phyloP scores from a whole-genome alignment of 1,140 invertebrate genomes.

The Notospermus geniculatus region DNA sequence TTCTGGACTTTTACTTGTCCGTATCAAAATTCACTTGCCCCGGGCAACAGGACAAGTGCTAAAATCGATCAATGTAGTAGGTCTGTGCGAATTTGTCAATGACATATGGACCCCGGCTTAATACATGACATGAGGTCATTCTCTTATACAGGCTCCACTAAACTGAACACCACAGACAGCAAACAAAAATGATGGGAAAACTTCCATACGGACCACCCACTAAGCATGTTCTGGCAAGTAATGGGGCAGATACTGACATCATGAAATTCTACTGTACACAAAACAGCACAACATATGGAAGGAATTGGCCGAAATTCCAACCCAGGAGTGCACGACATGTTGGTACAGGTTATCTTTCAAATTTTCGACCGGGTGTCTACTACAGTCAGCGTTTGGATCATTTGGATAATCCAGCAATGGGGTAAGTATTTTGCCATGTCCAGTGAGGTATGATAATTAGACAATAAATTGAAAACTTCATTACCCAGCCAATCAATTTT shows the following conservation, averaged over 20 bases:
- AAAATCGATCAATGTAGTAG: no score
- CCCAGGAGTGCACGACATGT: conserved; percentile 42
- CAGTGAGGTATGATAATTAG: neutral
- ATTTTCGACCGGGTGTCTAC: conserved; percentile 49
- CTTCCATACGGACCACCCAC: conserved; percentile 30
- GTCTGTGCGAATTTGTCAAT: no score
- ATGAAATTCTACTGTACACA: conserved; percentile 55
- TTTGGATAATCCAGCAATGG: conserved; percentile 51
- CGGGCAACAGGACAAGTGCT: no score
- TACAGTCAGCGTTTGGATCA: conserved; percentile 50
- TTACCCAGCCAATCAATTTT: no score
- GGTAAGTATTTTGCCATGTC: conserved; percentile 26
- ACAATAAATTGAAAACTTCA: no score
- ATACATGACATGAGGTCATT: no score
- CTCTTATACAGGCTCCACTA: no score
- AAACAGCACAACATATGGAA: conserved; percentile 49
- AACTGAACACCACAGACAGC: no score
- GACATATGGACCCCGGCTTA: no score
- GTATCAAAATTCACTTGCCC: no score
- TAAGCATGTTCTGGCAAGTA: conserved; percentile 43
- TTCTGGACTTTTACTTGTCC: no score
- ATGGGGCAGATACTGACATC: conserved; percentile 51
- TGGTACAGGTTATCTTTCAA: conserved; percentile 52
- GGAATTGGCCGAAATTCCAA: conserved; percentile 50
- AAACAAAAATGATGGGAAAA: no score